Conservation (phyloP, 2,113 vertebrate genomes). For the Limanda limanda region DNA sequence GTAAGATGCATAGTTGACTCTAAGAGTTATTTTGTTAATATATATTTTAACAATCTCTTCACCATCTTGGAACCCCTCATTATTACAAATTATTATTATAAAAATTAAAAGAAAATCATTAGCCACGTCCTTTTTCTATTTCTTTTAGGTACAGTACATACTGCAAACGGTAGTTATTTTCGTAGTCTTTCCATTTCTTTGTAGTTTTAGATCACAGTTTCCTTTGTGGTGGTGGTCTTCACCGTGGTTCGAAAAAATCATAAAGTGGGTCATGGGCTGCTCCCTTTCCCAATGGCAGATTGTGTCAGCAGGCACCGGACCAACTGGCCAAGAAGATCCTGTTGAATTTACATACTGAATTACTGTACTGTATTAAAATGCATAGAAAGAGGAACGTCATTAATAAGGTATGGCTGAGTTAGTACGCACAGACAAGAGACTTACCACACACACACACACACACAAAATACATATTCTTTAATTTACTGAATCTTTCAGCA, state of each 20-base stretch:
- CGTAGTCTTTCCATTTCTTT: not conserved
- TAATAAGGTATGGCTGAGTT: constrained; percentile 68
- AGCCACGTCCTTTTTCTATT: not conserved
- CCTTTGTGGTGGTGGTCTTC: constrained; percentile 13
- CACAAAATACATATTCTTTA: not conserved
- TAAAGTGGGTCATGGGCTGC: constrained; percentile 70
- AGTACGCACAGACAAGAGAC: constrained; percentile 12
- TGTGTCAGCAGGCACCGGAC: constrained; percentile 67
- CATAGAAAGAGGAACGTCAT: constrained; percentile 64
- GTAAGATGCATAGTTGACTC: not conserved
- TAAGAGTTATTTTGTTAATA: not conserved
- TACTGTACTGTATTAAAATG: constrained; percentile 69
- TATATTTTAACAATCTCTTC: not conserved
- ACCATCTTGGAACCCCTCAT: not conserved
- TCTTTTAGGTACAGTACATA: not conserved
- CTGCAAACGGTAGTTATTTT: not conserved
- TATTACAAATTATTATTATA: no score
- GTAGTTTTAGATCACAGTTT: constrained; percentile 8
- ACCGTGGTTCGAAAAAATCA: constrained; percentile 36
- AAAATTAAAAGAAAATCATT: no score
- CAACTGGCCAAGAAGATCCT: constrained; percentile 65
- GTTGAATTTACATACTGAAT: constrained; percentile 61
- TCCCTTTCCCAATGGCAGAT: constrained; percentile 67
- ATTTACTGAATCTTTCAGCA: constrained; percentile 40
- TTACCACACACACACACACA: constrained; percentile 15